Conservation (phyloP, 2,113 vertebrate species). For the Alosa alosa region DNA sequence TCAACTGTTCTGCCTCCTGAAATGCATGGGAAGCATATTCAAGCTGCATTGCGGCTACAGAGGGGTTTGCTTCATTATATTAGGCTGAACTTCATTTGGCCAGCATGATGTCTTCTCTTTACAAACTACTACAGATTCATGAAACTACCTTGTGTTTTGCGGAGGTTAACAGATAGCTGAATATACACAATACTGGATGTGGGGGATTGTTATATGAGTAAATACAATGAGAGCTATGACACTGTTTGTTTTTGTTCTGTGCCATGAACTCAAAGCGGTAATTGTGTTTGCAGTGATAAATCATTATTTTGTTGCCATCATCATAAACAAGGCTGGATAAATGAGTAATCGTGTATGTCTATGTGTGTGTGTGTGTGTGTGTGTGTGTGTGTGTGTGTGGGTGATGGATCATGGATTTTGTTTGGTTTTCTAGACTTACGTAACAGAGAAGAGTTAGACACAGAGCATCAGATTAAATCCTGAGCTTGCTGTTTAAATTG, state of each 20-base stretch:
- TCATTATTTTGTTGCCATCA: neutral
- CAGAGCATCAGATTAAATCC: constrained; percentile 12
- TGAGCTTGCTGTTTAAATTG: constrained; percentile 9
- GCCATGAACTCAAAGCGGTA: neutral
- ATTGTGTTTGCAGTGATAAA: too few species aligned
- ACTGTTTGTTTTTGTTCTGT: neutral
- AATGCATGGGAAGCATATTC: constrained; percentile 31
- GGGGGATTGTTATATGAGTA: neutral
- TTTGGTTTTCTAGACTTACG: neutral
- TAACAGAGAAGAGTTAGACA: neutral
- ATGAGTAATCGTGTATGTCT: neutral
- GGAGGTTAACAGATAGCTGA: neutral
- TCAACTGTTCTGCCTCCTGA: neutral
- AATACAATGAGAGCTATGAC: neutral
- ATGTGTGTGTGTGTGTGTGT: neutral
- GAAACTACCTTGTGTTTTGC: neutral
- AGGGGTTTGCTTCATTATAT: too few species aligned
- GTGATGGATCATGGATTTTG: constrained; percentile 5
- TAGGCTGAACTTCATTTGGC: neutral
- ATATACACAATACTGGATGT: neutral
- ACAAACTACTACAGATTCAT: neutral
- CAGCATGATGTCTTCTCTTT: neutral
- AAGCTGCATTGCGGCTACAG: constrained; percentile 10
- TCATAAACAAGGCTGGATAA: neutral
- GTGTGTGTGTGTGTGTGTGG: neutral